phyloP scores from a whole-genome alignment of 2,113 vertebrate genomes.

The Urocynchramus pylzowi region DNA sequence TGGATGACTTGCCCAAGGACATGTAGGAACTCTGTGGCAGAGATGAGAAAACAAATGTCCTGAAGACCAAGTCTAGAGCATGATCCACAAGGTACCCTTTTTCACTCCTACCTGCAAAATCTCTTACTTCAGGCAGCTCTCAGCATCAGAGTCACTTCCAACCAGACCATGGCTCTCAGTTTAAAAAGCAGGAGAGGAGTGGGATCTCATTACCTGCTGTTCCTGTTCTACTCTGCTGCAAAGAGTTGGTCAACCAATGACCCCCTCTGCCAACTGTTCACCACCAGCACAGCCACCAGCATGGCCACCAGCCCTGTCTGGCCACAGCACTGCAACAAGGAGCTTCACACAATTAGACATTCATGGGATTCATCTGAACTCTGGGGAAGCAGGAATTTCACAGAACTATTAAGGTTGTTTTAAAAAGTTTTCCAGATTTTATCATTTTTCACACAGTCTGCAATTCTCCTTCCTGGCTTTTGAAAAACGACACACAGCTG shows the following conservation, averaged over 20 bases:
- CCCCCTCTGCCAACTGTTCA: neutral
- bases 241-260: rapidly evolving
- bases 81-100: neutral
- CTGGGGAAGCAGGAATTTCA: slow-evolving; percentile 1
- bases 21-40: neutral
- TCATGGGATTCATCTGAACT: neutral
- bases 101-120: neutral
- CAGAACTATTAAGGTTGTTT: neutral
- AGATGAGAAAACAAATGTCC: neutral
- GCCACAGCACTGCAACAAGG: neutral
- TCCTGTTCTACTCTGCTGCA: neutral
- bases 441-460: slow-evolving; percentile 36
- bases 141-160: neutral
- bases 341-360: neutral
- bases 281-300: neutral
- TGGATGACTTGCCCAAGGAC: neutral
- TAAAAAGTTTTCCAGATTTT: slow-evolving; percentile 46
- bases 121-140: neutral
- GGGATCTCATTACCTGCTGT: rapidly evolving
- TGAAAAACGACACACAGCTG: neutral
- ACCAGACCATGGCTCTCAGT: rapidly evolving
- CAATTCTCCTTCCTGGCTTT: slow-evolving; percentile 27
- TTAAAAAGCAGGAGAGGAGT: neutral
- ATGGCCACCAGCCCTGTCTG: rapidly evolving
- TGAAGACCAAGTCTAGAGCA: neutral